Conservation (phyloP, 1,140 invertebrate genomes). For the Nephila pilipes region DNA sequence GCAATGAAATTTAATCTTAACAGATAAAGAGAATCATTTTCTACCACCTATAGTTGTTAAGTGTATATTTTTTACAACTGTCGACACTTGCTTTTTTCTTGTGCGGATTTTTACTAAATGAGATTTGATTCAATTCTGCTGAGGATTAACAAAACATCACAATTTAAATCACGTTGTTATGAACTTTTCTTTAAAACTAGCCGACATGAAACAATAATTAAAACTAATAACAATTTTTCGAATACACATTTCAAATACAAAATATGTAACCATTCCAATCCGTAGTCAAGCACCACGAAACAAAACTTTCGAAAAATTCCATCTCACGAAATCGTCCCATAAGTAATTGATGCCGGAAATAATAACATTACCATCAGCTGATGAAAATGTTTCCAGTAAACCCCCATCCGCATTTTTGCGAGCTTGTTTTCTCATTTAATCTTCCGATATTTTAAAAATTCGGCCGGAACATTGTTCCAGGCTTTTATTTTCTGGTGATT, state of each 20-base stretch:
- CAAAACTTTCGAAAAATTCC: neutral
- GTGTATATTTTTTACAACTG: too few relatives aligned
- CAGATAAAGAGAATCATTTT: too few relatives aligned
- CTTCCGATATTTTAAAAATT: constrained; percentile 20
- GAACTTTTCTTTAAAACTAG: too few relatives aligned
- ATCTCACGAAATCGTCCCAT: too few relatives aligned
- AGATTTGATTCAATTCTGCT: too few relatives aligned
- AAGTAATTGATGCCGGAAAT: constrained; percentile 2
- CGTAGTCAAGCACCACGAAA: neutral
- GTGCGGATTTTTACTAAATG: too few relatives aligned
- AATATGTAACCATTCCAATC: neutral
- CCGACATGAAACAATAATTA: too few relatives aligned
- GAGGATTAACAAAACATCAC: too few relatives aligned
- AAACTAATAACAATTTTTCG: neutral
- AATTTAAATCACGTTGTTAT: too few relatives aligned
- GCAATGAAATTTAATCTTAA: too few relatives aligned
- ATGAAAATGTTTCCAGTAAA: neutral
- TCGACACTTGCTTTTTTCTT: too few relatives aligned
- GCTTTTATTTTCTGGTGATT: constrained; percentile 32
- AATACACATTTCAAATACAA: neutral
- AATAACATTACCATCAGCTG: neutral
- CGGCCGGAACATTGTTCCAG: neutral
- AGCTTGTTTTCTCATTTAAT: neutral
- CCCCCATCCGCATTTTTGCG: neutral
- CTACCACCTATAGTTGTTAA: too few relatives aligned